These are phyloP conservation scores for Pholis gunnellus DNA, from an alignment of 2,113 vertebrate species.

Conservation along the genomic window DNA sequence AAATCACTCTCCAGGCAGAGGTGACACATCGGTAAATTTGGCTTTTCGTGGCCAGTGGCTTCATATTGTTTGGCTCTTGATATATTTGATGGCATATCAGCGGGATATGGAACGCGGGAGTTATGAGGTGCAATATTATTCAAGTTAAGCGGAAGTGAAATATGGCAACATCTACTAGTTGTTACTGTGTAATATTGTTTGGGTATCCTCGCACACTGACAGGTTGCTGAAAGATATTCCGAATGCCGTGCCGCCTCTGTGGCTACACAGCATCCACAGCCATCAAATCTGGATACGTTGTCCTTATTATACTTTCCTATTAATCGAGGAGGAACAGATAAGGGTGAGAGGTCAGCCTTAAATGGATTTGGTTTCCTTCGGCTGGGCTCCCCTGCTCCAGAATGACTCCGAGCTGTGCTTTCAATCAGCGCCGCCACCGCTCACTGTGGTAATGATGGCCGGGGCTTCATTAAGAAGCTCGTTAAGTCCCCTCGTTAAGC, in stretches of 20 bases:
- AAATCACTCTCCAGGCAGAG: conserved; percentile 68
- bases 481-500: conserved; percentile 84
- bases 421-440: conserved; percentile 77
- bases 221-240: conserved; percentile 37
- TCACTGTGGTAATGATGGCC: conserved; percentile 81
- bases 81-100: conserved; percentile 71
- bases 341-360: conserved; percentile 75
- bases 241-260: conserved; percentile 24
- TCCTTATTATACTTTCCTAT: conserved; percentile 59
- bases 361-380: conserved; percentile 74
- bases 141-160: conserved; percentile 60
- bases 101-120: conserved; percentile 64
- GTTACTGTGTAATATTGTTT: conserved; percentile 42
- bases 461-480: conserved; percentile 85
- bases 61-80: conserved; percentile 71
- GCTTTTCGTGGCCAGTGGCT: conserved; percentile 71
- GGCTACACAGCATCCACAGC: conserved; percentile 40
- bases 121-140: conserved; percentile 73
- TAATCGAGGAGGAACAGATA: conserved; percentile 64
- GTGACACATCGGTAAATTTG: conserved; percentile 71
- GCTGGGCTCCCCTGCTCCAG: conserved; percentile 56
- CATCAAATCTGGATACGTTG: conserved; percentile 46
- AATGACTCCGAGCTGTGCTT: conserved; percentile 72
- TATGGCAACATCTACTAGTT: conserved; percentile 46
- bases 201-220: conserved; percentile 43